A percentile compares a stretch with the other conserved stretches of the same genome.
Evolutionary conservation across 2,113 vertebrate species (phyloP).

Genomic region (Melanostigma gelatinosum): DNA sequence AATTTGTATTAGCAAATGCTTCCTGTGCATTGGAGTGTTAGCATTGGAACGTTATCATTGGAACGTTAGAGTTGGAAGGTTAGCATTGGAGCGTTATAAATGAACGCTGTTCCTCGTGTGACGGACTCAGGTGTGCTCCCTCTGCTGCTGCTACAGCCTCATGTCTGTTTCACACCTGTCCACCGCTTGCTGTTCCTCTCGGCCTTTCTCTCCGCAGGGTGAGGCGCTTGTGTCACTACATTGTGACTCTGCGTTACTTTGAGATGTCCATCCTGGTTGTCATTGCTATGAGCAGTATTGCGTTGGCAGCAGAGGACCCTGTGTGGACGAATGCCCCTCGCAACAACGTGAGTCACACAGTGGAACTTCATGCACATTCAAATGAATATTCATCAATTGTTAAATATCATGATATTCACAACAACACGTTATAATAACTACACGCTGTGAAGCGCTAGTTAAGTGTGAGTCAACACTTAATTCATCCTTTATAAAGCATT

Average conservation of each 20-base stretch:
- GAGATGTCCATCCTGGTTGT: conserved; percentile 98
- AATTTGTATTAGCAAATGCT: too few relatives aligned
- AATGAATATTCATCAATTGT: too few relatives aligned
- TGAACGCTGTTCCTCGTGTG: not conserved
- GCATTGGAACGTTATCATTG: too few relatives aligned
- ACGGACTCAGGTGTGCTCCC: not conserved
- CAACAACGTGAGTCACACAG: conserved; percentile 88
- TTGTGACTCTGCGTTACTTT: conserved; percentile 94
- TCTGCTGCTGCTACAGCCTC: not conserved
- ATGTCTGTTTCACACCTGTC: not conserved
- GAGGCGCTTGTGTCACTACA: conserved; percentile 92
- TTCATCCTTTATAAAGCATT: too few relatives aligned
- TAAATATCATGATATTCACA: not conserved
- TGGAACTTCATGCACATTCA: not conserved
- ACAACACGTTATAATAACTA: not conserved
- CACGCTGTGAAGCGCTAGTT: too few relatives aligned
- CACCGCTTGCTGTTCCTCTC: not conserved
- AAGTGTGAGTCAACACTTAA: too few relatives aligned
- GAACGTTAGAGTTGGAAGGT: too few relatives aligned
- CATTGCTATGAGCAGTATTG: conserved; percentile 96
- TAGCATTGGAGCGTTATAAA: not conserved
- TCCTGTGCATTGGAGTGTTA: too few relatives aligned
- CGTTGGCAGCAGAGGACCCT: conserved; percentile 95
- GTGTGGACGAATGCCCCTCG: conserved; percentile 90
- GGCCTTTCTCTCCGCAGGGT: conserved; percentile 81